phyloP scores from a whole-genome alignment of 2,113 vertebrate genomes.

The Odobenus rosmarus region DNA sequence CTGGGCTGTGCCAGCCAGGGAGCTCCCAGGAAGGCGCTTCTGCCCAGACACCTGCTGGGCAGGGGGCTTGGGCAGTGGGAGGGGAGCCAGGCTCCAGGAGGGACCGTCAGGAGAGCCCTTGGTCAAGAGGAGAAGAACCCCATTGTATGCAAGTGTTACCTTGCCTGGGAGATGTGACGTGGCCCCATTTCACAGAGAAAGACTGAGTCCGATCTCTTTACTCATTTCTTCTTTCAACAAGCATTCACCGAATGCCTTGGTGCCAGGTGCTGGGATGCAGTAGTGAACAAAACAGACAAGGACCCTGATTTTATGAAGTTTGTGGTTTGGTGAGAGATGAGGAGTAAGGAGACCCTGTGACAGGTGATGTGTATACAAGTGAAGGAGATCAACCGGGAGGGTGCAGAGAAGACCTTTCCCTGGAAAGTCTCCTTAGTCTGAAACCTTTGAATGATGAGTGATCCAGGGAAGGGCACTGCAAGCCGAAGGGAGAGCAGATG shows the following conservation, averaged over 20 bases:
- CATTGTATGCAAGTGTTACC: neutral
- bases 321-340: neutral
- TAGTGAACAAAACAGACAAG: neutral
- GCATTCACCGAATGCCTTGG: neutral
- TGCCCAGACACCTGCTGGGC: neutral
- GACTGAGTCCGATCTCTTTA: neutral
- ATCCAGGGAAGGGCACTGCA: neutral
- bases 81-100: no score
- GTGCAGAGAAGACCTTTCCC: neutral
- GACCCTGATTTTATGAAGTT: neutral
- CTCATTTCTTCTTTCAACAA: neutral
- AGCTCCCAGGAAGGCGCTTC: neutral
- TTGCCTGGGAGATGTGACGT: neutral
- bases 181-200: neutral
- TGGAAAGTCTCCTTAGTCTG: neutral
- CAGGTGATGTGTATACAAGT: neutral
- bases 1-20: neutral
- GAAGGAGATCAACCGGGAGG: neutral
- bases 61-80: neutral
- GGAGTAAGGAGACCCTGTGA: neutral
- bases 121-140: neutral
- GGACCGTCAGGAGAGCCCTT: neutral
- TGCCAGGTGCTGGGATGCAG: neutral
- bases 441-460: neutral
- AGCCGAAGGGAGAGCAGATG: accelerated